Evolutionary conservation across 2,888 invertebrate species (phyloP).

Genomic region (Mythimna lalbum): DNA sequence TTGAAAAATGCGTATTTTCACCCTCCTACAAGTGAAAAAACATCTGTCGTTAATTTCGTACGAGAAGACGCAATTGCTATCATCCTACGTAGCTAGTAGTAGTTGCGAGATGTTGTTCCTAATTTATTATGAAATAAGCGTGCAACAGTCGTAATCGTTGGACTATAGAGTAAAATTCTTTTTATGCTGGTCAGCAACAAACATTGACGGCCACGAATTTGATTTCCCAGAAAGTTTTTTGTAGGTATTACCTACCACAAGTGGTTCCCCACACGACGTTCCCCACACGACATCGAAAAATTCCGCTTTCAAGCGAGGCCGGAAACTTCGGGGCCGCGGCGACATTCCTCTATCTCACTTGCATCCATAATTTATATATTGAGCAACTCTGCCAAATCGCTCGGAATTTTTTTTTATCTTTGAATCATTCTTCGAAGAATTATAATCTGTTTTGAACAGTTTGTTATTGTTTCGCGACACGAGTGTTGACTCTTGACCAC

Average conservation of each 20-base stretch:
- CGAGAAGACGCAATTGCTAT: background rate
- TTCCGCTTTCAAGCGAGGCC: background rate
- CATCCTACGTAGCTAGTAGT: background rate
- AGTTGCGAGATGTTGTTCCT: background rate
- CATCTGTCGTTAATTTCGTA: background rate
- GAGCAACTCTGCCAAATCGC: constrained; percentile 20
- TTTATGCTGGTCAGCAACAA: background rate
- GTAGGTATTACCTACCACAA: background rate
- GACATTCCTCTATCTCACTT: constrained; percentile 25
- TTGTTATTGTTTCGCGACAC: constrained; percentile 35
- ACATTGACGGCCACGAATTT: background rate
- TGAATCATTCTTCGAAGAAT: constrained; percentile 29
- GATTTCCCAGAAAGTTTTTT: constrained; percentile 12
- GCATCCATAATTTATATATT: constrained; percentile 21
- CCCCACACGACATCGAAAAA: constrained; percentile 14
- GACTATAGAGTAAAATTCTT: background rate
- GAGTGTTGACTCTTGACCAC: background rate
- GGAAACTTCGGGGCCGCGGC: constrained; percentile 9
- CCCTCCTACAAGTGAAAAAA: too few species aligned
- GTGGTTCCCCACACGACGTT: background rate
- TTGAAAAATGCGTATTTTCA: too few species aligned
- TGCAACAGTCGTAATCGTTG: too few species aligned
- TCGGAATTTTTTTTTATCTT: constrained; percentile 11
- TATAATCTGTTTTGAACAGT: constrained; percentile 29
- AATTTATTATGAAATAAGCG: background rate